Percentiles rank a stretch among this genome's conserved stretches.
These are phyloP conservation scores for Bovichtus variegatus DNA, from an alignment of 2,797 vertebrate species.

Conservation along the genomic window DNA sequence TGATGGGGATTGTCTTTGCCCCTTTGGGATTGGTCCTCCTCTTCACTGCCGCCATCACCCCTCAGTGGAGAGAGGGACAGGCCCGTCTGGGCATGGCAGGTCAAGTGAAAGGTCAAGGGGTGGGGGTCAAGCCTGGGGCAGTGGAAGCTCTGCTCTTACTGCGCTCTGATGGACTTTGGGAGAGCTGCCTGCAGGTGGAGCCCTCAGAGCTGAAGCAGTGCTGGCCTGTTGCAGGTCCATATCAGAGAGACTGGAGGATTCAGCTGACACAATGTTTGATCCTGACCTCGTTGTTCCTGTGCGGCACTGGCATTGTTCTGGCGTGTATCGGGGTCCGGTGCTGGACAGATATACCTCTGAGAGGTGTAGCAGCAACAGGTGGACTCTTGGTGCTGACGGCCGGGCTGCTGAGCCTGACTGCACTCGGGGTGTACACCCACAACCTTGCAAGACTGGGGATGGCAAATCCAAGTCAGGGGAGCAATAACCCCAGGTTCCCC, in stretches of 20 bases:
- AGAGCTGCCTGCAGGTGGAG: constrained; percentile 87
- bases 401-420: constrained; percentile 82
- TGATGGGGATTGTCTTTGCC: constrained; percentile 87
- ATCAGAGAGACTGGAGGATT: constrained; percentile 80
- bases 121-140: constrained; percentile 39
- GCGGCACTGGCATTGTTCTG: constrained; percentile 84
- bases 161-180: constrained; percentile 86
- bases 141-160: constrained; percentile 75
- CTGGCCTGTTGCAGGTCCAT: constrained; percentile 82
- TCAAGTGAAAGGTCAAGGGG: constrained; percentile 61
- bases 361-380: constrained; percentile 82
- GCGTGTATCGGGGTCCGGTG: constrained; percentile 86
- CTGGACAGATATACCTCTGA: constrained; percentile 85
- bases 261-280: constrained; percentile 81
- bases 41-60: constrained; percentile 87
- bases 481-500: constrained; percentile 59
- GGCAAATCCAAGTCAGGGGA: constrained; percentile 42
- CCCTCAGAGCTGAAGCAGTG: constrained; percentile 85
- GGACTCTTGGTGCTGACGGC: constrained; percentile 83
- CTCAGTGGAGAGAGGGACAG: constrained; percentile 87
- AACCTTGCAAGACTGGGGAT: constrained; percentile 78
- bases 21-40: constrained; percentile 86
- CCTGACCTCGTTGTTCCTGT: constrained; percentile 85
- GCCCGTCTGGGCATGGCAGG: constrained; percentile 69
- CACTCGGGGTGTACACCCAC: constrained; percentile 83